Conservation (phyloP, 2,797 vertebrate species). For the Spinus olivaceus region DNA sequence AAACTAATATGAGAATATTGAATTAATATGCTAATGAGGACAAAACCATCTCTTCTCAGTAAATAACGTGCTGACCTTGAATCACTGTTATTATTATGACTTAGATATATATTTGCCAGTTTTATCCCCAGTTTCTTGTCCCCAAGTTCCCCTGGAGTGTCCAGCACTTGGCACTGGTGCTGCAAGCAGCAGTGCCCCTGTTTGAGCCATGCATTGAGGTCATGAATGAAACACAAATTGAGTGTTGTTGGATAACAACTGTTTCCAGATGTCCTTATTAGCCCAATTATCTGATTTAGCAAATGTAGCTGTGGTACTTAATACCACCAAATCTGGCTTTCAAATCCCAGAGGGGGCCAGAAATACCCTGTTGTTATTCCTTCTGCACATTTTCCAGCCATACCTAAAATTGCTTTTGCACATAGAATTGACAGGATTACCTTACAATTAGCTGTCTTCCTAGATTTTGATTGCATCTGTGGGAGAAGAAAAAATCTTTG, state of each 20-base stretch:
- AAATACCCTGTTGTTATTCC: neutral
- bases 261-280: conserved; percentile 30
- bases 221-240: neutral
- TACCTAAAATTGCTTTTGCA: neutral
- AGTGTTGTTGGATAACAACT: neutral
- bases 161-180: neutral
- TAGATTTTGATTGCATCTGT: neutral
- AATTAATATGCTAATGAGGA: neutral
- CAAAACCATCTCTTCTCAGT: neutral
- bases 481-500: neutral
- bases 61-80: neutral
- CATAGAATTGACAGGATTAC: neutral
- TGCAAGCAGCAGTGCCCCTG: neutral
- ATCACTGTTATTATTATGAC: neutral
- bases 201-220: rapidly evolving
- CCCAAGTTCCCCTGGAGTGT: neutral
- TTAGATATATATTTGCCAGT: neutral
- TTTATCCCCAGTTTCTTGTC: neutral
- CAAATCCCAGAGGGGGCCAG: neutral
- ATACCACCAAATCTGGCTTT: neutral
- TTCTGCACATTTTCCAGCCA: neutral
- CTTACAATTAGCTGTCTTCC: conserved; percentile 5
- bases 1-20: neutral
- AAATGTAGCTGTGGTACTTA: neutral
- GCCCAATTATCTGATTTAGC: conserved; percentile 15